These are phyloP conservation scores for Drosophila subquinaria DNA, from an alignment of 2,888 invertebrate genomes.

Conservation along the genomic window DNA sequence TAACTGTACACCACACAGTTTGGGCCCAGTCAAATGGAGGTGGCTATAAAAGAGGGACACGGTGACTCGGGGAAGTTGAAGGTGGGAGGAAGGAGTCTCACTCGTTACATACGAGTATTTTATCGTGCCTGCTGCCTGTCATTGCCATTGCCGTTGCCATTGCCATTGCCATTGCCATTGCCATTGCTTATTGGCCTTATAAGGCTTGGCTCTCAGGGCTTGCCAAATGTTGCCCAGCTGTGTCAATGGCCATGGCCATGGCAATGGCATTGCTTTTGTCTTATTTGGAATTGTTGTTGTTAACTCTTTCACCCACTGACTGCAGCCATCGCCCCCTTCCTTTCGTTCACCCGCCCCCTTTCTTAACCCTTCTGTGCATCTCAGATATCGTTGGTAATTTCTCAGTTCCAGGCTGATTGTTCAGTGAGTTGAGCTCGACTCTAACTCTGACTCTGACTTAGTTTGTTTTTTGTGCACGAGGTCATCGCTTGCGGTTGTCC, in stretches of 20 bases:
- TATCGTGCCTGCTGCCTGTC: conserved; percentile 36
- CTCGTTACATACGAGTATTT: conserved; percentile 35
- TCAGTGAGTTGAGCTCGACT: conserved; percentile 22
- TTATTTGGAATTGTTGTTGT: conserved; percentile 9
- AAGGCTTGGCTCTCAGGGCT: conserved; percentile 56
- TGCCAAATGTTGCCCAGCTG: conserved; percentile 56
- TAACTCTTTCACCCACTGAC: conserved; percentile 30
- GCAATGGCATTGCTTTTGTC: background rate
- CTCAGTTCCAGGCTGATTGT: conserved; percentile 61
- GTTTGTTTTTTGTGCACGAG: conserved; percentile 75
- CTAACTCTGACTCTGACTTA: conserved; percentile 61
- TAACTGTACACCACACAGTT: conserved; percentile 58
- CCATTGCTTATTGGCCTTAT: conserved; percentile 38
- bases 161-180: background rate
- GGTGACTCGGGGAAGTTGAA: too few relatives aligned
- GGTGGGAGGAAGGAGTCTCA: background rate
- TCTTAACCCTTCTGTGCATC: background rate
- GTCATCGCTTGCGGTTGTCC: conserved; percentile 71
- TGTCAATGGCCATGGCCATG: conserved; percentile 56
- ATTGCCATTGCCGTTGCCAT: background rate
- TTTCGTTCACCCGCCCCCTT: background rate
- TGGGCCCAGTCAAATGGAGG: conserved; percentile 23
- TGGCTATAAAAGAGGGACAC: conserved; percentile 13
- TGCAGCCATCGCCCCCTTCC: conserved; percentile 7
- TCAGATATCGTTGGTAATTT: conserved; percentile 57